A percentile compares a stretch with the other conserved stretches of the same genome.
These are phyloP conservation scores for Chionis minor DNA, from an alignment of 2,113 vertebrate species.

Conservation along the genomic window DNA sequence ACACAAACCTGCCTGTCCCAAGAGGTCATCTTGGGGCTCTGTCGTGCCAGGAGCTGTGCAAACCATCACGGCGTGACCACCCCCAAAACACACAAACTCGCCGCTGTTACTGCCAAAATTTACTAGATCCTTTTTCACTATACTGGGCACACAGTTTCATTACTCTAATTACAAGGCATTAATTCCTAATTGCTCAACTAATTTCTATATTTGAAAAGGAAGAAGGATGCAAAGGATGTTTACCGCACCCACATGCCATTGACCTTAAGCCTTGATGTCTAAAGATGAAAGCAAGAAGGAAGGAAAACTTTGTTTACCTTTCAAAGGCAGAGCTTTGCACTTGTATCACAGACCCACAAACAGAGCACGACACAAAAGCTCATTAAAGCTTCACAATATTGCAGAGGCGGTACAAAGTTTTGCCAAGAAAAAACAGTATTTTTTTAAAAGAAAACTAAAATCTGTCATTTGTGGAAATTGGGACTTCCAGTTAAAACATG, in stretches of 20 bases:
- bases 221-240: neutral
- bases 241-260: neutral
- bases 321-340: neutral
- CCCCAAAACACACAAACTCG: neutral
- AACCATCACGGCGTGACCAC: neutral
- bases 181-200: conserved; percentile 49
- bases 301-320: neutral
- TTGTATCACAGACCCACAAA: neutral
- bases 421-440: neutral
- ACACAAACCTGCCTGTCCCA: neutral
- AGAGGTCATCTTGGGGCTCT: neutral
- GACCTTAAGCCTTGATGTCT: conserved; percentile 7
- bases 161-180: conserved; percentile 27
- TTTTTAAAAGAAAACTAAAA: neutral
- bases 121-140: neutral
- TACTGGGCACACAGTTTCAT: neutral
- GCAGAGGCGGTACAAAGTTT: neutral
- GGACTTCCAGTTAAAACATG: neutral
- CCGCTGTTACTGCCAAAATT: neutral
- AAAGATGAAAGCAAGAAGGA: neutral
- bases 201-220: conserved; percentile 20
- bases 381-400: neutral
- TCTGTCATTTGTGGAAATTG: neutral
- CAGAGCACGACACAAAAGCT: neutral
- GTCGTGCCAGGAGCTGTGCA: neutral